Base-by-base conservation (phyloP, 2,888 invertebrate species). In the Congeria kusceri region DNA sequence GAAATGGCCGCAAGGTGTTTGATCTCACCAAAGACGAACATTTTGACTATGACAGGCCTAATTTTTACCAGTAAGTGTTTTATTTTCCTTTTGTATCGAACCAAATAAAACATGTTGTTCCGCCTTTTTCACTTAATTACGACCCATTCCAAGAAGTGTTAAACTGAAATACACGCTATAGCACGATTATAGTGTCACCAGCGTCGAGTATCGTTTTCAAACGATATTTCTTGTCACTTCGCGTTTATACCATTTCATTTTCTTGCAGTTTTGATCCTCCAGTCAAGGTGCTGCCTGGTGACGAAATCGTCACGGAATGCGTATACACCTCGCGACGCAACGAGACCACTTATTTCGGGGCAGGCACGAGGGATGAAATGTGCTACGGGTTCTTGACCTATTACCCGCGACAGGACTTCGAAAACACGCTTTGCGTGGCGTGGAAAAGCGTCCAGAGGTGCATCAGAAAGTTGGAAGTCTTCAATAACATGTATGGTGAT, bases 331-430 rank as follows among this genome's bases (percentile, higher is more conserved):
- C 86, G 11, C 53, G 74, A 56, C 73, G 68, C 13, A 72, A 78
- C 1, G 64, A 39, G 7, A 78, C 82, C 4, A 77, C 82, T 18
- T 62, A 47, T 27, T 87, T 77, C 44, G 87, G 87, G 5, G 79
- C 78, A 9, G 83, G 82, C 3, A 85, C 86, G 1, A 63, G 64
- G 11, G 85, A 87, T 63, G 87, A 86, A 75, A 87, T 87, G 87
- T 87, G 87, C 62, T 86, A 83, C 64, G 84, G 86, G 3, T 86
- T 87, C 67, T 25, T 87, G 11, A 85, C 86, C 0, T 86, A 86
- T 58, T 86, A 80, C 39, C 87, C 87, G 0, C 39, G 57, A 11
- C 71, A 85, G 39, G 65, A 77, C 25, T 76, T 86, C 23, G 44
- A 65, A 18, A 66, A 70, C 4, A 78, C 83, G 0, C 73, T 80